A percentile compares a stretch with the other conserved stretches of the same genome.
These are phyloP conservation scores for Aplysina aerophoba DNA, from an alignment of 37 sponge, comb jelly and placozoan genomes.

Conservation along the genomic window DNA sequence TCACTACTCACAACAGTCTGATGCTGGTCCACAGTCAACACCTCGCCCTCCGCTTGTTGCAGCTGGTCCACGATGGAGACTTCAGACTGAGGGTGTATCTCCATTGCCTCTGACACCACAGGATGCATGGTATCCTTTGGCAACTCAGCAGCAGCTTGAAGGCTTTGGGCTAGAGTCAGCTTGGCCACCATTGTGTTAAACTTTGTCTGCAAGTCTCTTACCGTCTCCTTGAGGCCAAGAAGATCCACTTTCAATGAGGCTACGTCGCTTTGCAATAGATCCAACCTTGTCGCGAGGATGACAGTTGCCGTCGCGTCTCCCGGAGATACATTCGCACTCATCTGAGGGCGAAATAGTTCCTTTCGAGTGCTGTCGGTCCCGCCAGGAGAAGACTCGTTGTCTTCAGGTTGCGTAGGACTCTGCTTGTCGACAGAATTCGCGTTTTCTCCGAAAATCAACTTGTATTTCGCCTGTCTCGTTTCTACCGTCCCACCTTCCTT, in stretches of 20 bases:
- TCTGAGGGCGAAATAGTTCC: conserved; percentile 2
- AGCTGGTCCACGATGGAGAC: conserved; percentile 12
- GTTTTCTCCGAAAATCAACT: conserved; percentile 10
- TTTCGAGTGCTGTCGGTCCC: background rate
- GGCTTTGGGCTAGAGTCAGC: conserved; percentile 6
- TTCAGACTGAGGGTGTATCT: background rate
- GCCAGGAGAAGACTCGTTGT: background rate
- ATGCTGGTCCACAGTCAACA: background rate
- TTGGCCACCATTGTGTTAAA: conserved; percentile 35
- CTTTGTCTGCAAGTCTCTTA: conserved; percentile 22
- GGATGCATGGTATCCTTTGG: conserved; percentile 9
- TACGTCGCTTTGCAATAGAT: background rate
- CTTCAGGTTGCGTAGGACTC: background rate
- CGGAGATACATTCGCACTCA: background rate
- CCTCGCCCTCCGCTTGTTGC: conserved; percentile 2
- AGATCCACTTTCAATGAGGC: conserved; percentile 9
- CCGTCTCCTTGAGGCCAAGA: conserved; percentile 15
- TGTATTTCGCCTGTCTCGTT: conserved; percentile 19
- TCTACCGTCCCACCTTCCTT: conserved; percentile 34
- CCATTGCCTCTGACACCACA: background rate
- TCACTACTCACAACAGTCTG: background rate
- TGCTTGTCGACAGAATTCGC: background rate
- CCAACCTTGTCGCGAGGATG: conserved; percentile 24
- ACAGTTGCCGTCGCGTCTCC: conserved; percentile 23
- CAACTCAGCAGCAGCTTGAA: conserved; percentile 2